Conservation (phyloP, 35 echinoderm and acorn worm genomes). For the Anneissia japonica region DNA sequence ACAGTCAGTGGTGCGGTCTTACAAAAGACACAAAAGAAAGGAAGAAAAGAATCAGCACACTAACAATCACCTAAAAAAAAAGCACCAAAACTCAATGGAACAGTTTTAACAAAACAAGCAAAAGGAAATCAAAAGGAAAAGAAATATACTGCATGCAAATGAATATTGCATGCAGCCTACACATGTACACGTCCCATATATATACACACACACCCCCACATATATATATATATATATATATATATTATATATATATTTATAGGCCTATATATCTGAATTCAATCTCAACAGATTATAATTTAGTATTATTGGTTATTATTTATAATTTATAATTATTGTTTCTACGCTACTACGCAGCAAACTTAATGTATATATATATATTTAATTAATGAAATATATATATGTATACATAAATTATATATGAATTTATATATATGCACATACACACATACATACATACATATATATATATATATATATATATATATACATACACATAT, state of each 20-base stretch:
- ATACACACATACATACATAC: not conserved
- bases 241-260: constrained; percentile 1
- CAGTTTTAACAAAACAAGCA: too few species aligned
- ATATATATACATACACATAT: not conserved
- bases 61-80: too few species aligned
- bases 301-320: not conserved
- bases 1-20: too few species aligned
- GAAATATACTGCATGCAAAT: too few species aligned
- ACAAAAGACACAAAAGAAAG: too few species aligned
- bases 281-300: not conserved
- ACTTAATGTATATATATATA: not conserved
- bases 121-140: too few species aligned
- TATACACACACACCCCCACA: not conserved
- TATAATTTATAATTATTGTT: not conserved
- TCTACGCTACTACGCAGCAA: not conserved
- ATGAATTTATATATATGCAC: not conserved
- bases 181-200: too few species aligned
- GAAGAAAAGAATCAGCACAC: too few species aligned
- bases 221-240: constrained; percentile 1
- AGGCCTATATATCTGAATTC: not conserved
- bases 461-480: constrained; percentile 3
- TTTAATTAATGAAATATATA: not conserved
- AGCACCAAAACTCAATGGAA: too few species aligned
- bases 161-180: too few species aligned
- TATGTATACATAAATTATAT: not conserved